phyloP scores from a whole-genome alignment of 35 echinoderm and acorn worm genomes.

The Anneissia japonica region DNA sequence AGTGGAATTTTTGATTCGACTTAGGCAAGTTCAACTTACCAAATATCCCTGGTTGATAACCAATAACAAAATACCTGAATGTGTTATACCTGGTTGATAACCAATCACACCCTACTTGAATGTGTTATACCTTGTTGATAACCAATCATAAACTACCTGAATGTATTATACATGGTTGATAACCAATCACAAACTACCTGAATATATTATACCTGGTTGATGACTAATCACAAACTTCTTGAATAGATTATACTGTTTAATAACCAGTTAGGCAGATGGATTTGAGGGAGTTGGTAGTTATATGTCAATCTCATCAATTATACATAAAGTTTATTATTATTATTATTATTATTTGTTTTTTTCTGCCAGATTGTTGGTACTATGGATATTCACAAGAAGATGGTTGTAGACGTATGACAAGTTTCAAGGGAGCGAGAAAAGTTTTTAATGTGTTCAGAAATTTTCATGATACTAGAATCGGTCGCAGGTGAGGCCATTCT shows the following conservation, averaged over 20 bases:
- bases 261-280: not conserved
- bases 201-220: not conserved
- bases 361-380: conserved; percentile 87
- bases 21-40: too few relatives aligned
- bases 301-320: not conserved
- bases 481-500: not conserved
- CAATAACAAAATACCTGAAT: not conserved
- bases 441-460: not conserved
- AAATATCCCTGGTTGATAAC: not conserved
- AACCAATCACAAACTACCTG: not conserved
- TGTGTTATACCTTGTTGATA: not conserved
- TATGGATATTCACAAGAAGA: conserved; percentile 99
- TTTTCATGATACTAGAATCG: not conserved
- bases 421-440: not conserved
- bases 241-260: not conserved
- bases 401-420: conserved; percentile 95
- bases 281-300: not conserved
- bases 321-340: not conserved
- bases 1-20: too few relatives aligned
- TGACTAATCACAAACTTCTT: not conserved
- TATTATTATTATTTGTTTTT: conserved; percentile 8
- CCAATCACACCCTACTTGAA: not conserved
- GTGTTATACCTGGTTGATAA: not conserved
- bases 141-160: not conserved
- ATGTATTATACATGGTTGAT: not conserved